Percentiles rank a stretch among this genome's conserved stretches.
phyloP scores from a whole-genome alignment of 2,888 invertebrate genomes.

The Oxystoma pomonae region DNA sequence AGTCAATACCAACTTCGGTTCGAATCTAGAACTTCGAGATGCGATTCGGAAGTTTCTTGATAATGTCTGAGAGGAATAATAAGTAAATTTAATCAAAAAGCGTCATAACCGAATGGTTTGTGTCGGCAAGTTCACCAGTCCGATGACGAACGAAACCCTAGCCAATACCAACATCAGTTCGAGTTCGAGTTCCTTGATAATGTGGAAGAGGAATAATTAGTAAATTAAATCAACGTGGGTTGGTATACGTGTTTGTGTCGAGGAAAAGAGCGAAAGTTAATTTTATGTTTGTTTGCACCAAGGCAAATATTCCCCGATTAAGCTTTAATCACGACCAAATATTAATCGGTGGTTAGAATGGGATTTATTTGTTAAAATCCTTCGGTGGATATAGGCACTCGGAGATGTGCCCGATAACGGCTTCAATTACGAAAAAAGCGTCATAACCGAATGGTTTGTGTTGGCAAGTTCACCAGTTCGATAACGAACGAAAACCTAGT shows the following conservation, averaged over 20 bases:
- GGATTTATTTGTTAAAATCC: too few relatives aligned
- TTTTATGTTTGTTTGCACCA: too few relatives aligned
- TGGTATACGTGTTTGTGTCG: too few relatives aligned
- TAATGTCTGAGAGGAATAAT: slow-evolving; percentile 13
- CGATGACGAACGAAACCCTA: slow-evolving; percentile 48
- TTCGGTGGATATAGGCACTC: slow-evolving; percentile 78
- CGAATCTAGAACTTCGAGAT: slow-evolving; percentile 41
- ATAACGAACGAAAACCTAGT: slow-evolving; percentile 45
- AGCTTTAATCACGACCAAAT: too few relatives aligned
- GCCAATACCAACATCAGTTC: slow-evolving; percentile 39
- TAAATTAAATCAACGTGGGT: too few relatives aligned
- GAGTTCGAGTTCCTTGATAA: slow-evolving; percentile 42
- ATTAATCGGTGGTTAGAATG: too few relatives aligned
- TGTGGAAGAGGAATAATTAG: slow-evolving; percentile 9
- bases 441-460: slow-evolving; percentile 74
- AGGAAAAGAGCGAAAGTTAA: too few relatives aligned
- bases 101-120: slow-evolving; percentile 76
- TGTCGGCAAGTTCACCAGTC: slow-evolving; percentile 67
- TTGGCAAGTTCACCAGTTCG: slow-evolving; percentile 66
- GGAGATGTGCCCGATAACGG: slow-evolving; percentile 77
- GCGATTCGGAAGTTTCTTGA: slow-evolving; percentile 44
- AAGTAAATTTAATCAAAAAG: slow-evolving; percentile 50
- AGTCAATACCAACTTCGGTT: slow-evolving; percentile 39
- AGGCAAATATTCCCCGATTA: too few relatives aligned
- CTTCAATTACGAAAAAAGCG: slow-evolving; percentile 75